These are phyloP conservation scores for Brachyptera putata DNA, from an alignment of 2,888 invertebrate genomes.

Conservation along the genomic window DNA sequence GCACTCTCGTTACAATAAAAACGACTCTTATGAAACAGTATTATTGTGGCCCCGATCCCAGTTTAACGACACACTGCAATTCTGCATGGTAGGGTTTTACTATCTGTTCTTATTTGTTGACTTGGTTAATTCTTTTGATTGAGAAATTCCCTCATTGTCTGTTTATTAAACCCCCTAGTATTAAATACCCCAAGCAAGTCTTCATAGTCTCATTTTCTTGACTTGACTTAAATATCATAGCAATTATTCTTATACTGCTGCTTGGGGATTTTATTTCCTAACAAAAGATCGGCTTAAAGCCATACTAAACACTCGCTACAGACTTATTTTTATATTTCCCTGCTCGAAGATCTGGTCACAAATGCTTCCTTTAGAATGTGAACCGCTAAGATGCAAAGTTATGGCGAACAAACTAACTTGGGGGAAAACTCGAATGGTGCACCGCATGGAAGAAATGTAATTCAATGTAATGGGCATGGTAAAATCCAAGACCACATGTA, in stretches of 20 bases:
- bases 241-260: conserved; percentile 19
- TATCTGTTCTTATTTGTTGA: conserved; percentile 14
- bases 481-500: too few relatives aligned
- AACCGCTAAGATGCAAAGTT: too few relatives aligned
- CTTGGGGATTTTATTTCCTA: conserved; percentile 15
- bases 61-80: too few relatives aligned
- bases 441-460: too few relatives aligned
- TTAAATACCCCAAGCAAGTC: conserved; percentile 14
- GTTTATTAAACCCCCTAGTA: conserved; percentile 18
- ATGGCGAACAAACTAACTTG: too few relatives aligned
- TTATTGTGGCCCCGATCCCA: too few relatives aligned
- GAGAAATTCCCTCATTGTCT: conserved; percentile 19
- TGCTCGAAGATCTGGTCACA: conserved; percentile 9
- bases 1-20: too few relatives aligned
- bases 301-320: conserved; percentile 16
- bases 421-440: too few relatives aligned
- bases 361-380: too few relatives aligned
- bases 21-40: too few relatives aligned
- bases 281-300: conserved; percentile 20
- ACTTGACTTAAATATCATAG: conserved; percentile 17
- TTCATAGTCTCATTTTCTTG: conserved; percentile 17
- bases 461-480: too few relatives aligned
- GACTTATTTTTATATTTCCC: conserved; percentile 20
- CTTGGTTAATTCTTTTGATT: conserved; percentile 20
- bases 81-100: conserved; percentile 15